Percentiles rank a stretch among this genome's conserved stretches.
Conservation (phyloP, 2,888 invertebrate species). For the Xestobium rufovillosum region DNA sequence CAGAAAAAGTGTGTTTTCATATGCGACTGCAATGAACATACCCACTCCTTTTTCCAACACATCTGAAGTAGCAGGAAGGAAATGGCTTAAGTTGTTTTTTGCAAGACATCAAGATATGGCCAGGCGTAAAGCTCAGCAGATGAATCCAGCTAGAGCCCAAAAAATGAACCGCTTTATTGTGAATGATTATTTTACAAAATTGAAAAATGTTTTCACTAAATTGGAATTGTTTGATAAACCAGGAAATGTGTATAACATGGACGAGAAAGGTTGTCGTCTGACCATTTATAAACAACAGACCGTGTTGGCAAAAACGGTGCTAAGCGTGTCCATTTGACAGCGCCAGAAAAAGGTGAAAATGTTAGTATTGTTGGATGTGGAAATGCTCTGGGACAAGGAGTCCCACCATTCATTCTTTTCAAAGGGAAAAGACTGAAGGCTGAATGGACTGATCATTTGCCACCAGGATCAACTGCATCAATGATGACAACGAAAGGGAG, state of each 20-base stretch:
- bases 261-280: no score
- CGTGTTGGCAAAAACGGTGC: no score
- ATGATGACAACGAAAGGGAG: no score
- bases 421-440: constrained; percentile 2
- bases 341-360: constrained; percentile 5
- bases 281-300: constrained; percentile 5
- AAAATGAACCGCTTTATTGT: constrained; percentile 20
- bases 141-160: constrained; percentile 5
- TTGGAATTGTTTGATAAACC: constrained; percentile 5
- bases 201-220: constrained; percentile 3
- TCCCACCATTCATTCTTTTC: constrained; percentile 5
- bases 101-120: constrained; percentile 5
- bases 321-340: constrained; percentile 5
- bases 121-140: constrained; percentile 3
- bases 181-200: constrained; percentile 23
- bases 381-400: constrained; percentile 2
- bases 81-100: constrained; percentile 1
- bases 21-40: constrained; percentile 6
- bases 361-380: constrained; percentile 5
- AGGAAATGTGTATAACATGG: constrained; percentile 1
- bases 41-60: constrained; percentile 5
- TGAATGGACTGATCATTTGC: constrained; percentile 5
- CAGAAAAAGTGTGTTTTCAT: constrained; percentile 4
- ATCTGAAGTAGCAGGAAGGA: constrained; percentile 5
- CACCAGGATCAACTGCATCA: no score